Percentiles rank a stretch among this genome's conserved stretches.
Evolutionary conservation across 2,113 vertebrate genomes (phyloP).

Genomic region (Pithys albifrons): DNA sequence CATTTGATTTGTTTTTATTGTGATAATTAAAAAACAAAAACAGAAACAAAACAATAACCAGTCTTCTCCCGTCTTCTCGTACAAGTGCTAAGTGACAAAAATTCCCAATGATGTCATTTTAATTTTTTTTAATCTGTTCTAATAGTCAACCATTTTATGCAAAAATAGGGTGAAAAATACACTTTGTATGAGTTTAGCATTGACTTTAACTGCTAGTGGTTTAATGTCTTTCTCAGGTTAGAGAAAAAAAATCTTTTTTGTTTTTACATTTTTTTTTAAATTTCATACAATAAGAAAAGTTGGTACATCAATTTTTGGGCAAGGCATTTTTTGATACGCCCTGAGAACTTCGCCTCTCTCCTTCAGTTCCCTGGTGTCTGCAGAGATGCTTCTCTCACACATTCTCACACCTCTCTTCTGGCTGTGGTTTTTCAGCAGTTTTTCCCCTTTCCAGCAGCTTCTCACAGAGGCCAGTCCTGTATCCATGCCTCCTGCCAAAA

Average conservation of each 20-base stretch:
- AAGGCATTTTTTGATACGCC: not conserved
- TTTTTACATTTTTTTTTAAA: not conserved
- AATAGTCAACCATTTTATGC: not conserved
- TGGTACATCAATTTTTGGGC: not conserved
- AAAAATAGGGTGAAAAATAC: not conserved
- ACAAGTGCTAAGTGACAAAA: not conserved
- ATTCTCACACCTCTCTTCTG: not conserved
- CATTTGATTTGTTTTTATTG: not conserved
- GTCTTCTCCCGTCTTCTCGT: not conserved
- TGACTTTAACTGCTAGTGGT: not conserved
- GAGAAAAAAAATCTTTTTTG: not conserved
- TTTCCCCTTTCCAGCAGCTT: not conserved
- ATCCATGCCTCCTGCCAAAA: not conserved
- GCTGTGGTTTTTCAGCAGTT: accelerated
- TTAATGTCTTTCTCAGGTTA: not conserved
- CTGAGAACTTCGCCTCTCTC: not conserved
- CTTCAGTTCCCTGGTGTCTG: not conserved
- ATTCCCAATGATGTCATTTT: not conserved
- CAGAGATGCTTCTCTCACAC: not conserved
- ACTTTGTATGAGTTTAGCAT: not conserved
- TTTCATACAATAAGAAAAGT: not conserved
- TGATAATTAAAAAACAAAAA: not conserved
- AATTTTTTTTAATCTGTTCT: not conserved
- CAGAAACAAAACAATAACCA: not conserved
- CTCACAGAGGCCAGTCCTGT: not conserved